Evolutionary conservation across 2,113 vertebrate species (phyloP).

Genomic region (Rhegmatorhina hoffmannsi): DNA sequence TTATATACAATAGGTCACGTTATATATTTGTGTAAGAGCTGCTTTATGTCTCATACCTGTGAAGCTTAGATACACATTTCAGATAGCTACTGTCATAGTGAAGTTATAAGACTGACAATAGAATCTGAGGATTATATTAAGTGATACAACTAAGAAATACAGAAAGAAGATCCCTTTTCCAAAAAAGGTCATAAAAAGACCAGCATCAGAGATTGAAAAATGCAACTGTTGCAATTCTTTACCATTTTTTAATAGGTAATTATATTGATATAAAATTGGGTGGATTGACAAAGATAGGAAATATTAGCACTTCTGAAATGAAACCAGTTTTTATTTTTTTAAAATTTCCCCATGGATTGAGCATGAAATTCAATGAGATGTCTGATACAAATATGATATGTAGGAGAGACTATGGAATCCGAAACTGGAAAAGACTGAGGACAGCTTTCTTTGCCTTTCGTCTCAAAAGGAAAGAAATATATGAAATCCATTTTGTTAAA

Average conservation of each 20-base stretch:
- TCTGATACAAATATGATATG: neutral
- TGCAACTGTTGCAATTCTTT: neutral
- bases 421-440: neutral
- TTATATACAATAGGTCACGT: neutral
- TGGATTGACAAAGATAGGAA: neutral
- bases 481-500: neutral
- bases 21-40: neutral
- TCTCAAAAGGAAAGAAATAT: neutral
- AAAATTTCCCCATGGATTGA: neutral
- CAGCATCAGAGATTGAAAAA: neutral
- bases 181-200: neutral
- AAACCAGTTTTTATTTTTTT: neutral
- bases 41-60: neutral
- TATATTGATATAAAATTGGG: neutral
- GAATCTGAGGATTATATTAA: neutral
- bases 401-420: neutral
- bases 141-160: neutral
- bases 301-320: neutral
- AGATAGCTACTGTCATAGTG: neutral
- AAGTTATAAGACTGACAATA: neutral
- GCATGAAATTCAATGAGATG: neutral
- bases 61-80: neutral
- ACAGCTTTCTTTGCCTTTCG: neutral
- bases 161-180: neutral
- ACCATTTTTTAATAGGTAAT: neutral